Percentiles rank a stretch among this genome's conserved stretches.
Conservation (phyloP, 2,797 vertebrate species). For the Macroramphosus scolopax region DNA sequence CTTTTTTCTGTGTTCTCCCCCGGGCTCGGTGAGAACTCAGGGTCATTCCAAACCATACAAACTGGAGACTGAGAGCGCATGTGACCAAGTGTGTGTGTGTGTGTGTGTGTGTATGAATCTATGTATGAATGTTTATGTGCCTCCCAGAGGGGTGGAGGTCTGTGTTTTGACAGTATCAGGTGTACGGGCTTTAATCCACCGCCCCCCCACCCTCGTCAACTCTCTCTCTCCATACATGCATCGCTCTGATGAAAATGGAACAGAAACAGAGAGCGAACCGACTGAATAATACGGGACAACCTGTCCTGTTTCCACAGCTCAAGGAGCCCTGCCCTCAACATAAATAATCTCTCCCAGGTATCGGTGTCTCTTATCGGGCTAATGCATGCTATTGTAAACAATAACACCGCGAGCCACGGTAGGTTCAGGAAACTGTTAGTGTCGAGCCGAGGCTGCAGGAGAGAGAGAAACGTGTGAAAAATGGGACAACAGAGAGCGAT, state of each 20-base stretch:
- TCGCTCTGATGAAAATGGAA: conserved; percentile 48
- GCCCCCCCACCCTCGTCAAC: conserved; percentile 30
- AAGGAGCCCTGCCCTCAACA: conserved; percentile 53
- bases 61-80: conserved; percentile 56
- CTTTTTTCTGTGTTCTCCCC: conserved; percentile 41
- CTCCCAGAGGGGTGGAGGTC: conserved; percentile 57
- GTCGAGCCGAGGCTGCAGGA: conserved; percentile 15
- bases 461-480: conserved; percentile 34
- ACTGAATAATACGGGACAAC: conserved; percentile 55
- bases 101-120: conserved; percentile 34
- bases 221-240: conserved; percentile 42
- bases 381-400: conserved; percentile 65
- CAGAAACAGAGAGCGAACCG: conserved; percentile 33
- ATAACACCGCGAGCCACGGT: conserved; percentile 32
- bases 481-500: conserved; percentile 5
- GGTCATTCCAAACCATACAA: conserved; percentile 69
- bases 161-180: conserved; percentile 76
- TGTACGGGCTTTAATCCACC: conserved; percentile 67
- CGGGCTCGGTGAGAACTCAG: conserved; percentile 59
- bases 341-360: conserved; percentile 62
- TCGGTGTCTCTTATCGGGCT: conserved; percentile 64
- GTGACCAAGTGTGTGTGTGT: conserved; percentile 29
- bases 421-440: conserved; percentile 30
- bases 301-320: conserved; percentile 50
- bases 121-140: conserved; percentile 58